Percentiles rank a stretch among this genome's conserved stretches.
Evolutionary conservation across 2,113 vertebrate genomes (phyloP).

Genomic region (Eonycteris spelaea): DNA sequence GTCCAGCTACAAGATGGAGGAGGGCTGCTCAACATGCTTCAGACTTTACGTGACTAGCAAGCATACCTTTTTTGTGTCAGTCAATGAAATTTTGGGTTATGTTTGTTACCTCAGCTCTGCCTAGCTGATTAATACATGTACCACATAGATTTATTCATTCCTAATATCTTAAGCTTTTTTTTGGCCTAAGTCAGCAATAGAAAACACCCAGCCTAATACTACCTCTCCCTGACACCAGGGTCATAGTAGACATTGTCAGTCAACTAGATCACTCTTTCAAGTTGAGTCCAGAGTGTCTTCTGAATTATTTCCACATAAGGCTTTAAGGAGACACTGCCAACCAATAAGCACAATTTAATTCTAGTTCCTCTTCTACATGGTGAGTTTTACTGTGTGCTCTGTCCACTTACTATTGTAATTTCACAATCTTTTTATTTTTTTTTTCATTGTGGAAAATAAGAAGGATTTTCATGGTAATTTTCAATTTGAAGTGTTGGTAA

Average conservation of each 20-base stretch:
- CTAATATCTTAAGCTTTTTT: not conserved
- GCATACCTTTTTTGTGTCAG: not conserved
- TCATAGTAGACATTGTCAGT: not conserved
- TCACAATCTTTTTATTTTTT: not conserved
- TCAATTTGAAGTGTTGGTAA: not conserved
- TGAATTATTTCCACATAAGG: not conserved
- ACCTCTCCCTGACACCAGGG: not conserved
- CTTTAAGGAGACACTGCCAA: not conserved
- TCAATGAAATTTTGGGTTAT: not conserved
- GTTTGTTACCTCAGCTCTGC: not conserved
- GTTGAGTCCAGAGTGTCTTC: not conserved
- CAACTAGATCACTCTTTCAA: not conserved
- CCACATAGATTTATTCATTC: not conserved
- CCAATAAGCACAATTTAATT: not conserved
- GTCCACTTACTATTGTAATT: not conserved
- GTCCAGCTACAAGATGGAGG: not conserved
- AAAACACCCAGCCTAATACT: not conserved
- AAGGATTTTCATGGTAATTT: not conserved
- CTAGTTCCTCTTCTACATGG: not conserved
- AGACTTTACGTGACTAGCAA: not conserved
- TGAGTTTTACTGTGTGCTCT: not conserved
- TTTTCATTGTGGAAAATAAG: not conserved
- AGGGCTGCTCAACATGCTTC: not conserved
- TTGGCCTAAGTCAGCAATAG: not conserved
- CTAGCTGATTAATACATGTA: not conserved